Evolutionary conservation across 1,140 invertebrate genomes (phyloP).

Genomic region (Drosophila pandora): DNA sequence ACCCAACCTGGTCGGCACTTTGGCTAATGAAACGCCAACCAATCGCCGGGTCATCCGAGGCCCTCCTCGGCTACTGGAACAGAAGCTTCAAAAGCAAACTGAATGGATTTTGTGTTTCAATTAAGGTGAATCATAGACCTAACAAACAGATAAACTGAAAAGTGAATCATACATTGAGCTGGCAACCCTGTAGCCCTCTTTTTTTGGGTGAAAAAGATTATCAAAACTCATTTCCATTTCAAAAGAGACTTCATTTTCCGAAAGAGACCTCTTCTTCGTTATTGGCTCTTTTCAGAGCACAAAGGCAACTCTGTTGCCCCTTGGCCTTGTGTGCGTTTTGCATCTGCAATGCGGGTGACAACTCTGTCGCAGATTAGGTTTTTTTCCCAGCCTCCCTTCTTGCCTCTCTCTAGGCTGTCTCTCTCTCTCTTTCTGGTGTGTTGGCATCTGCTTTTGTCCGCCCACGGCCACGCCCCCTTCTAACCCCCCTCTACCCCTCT

Average conservation of each 20-base stretch:
- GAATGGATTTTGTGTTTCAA: constrained; percentile 4
- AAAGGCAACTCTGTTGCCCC: constrained; percentile 20
- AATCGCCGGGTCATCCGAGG: constrained; percentile 35
- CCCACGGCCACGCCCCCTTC: constrained; percentile 1
- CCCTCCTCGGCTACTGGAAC: constrained; percentile 28
- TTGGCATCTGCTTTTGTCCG: constrained; percentile 44
- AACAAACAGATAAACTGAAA: not conserved
- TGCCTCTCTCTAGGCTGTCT: constrained; percentile 14
- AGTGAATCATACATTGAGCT: constrained; percentile 2
- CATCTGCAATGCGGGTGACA: constrained; percentile 46
- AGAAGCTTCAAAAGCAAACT: not conserved
- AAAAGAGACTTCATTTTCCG: no score
- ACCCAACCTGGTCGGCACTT: constrained; percentile 44
- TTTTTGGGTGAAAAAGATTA: no score
- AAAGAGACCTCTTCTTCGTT: not conserved
- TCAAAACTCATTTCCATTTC: no score
- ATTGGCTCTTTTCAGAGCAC: not conserved
- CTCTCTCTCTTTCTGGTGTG: constrained; percentile 23
- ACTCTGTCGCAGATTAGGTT: constrained; percentile 43
- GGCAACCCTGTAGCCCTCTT: not conserved
- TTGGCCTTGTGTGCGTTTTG: constrained; percentile 8
- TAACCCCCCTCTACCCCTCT: not conserved
- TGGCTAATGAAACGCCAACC: constrained; percentile 63
- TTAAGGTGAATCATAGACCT: constrained; percentile 1
- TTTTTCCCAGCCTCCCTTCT: constrained; percentile 17